Conservation (phyloP, 2,888 invertebrate genomes). For the Eumerus sabulonum region DNA sequence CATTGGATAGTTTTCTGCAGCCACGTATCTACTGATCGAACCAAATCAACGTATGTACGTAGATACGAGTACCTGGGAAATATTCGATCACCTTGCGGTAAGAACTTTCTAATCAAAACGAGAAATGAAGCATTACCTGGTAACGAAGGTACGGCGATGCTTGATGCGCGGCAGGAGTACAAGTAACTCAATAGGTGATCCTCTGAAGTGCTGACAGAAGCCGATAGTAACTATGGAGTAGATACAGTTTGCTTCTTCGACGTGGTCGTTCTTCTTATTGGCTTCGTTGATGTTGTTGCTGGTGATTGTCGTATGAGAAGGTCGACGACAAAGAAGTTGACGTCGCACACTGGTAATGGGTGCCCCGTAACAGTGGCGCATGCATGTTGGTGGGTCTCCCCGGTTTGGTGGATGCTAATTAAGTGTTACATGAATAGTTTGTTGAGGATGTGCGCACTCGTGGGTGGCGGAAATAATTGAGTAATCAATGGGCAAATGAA, state of each 20-base stretch:
- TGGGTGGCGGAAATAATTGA: conserved; percentile 41
- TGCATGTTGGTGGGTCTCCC: conserved; percentile 52
- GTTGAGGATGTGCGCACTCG: conserved; percentile 33
- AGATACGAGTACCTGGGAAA: conserved; percentile 44
- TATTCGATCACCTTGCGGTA: conserved; percentile 73
- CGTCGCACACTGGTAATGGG: conserved; percentile 3
- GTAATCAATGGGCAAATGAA: not conserved
- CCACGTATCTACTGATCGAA: conserved; percentile 14
- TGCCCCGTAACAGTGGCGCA: conserved; percentile 49
- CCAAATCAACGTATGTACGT: too few relatives aligned
- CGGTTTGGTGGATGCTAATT: conserved; percentile 39
- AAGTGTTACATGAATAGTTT: conserved; percentile 43
- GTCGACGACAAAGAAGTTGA: not conserved
- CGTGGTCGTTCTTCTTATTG: conserved; percentile 7
- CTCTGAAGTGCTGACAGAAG: conserved; percentile 61
- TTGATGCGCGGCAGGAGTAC: not conserved
- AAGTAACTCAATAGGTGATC: conserved; percentile 41
- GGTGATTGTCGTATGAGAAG: conserved; percentile 7
- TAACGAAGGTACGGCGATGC: conserved; percentile 1
- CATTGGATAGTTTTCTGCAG: conserved; percentile 50
- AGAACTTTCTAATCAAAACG: conserved; percentile 66
- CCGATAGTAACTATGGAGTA: conserved; percentile 59
- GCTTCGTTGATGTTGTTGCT: not conserved
- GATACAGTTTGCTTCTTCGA: conserved; percentile 54
- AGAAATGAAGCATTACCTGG: conserved; percentile 42